phyloP scores from a whole-genome alignment of 2,888 invertebrate genomes.

The Gandaritis pyraliata region DNA sequence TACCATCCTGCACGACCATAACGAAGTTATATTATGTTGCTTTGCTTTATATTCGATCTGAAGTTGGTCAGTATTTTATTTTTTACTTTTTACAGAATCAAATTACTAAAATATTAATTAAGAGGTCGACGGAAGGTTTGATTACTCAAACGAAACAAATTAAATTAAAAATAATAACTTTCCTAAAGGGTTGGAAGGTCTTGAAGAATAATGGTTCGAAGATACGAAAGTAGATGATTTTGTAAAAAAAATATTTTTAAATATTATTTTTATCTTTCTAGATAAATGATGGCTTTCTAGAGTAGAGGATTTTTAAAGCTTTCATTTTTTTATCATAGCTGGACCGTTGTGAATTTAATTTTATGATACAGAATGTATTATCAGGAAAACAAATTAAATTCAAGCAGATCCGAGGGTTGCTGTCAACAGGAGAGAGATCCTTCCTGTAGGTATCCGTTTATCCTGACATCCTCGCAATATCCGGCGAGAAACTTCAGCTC shows the following conservation, averaged over 20 bases:
- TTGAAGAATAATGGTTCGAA: conserved; percentile 9
- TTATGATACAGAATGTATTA: not conserved
- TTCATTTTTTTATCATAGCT: too few relatives aligned
- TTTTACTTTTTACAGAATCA: conserved; percentile 20
- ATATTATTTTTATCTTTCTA: not conserved
- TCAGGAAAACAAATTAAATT: not conserved
- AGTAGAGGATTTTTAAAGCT: too few relatives aligned
- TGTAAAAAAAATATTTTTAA: not conserved
- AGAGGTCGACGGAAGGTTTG: conserved; percentile 3
- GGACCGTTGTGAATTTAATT: not conserved
- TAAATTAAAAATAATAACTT: conserved; percentile 12
- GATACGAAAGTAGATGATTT: not conserved
- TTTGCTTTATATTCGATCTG: too few relatives aligned
- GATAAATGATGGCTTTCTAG: not conserved
- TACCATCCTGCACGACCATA: too few relatives aligned
- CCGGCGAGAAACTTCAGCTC: conserved; percentile 16
- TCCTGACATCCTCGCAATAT: conserved; percentile 33
- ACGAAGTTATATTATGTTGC: too few relatives aligned
- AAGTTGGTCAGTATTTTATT: too few relatives aligned
- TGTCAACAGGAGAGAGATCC: conserved; percentile 1
- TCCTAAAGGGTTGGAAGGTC: conserved; percentile 8
- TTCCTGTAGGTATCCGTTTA: conserved; percentile 14
- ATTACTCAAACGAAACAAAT: conserved; percentile 22
- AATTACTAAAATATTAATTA: conserved; percentile 30
- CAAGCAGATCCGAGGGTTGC: not conserved